phyloP scores from a whole-genome alignment of 2,113 vertebrate species.

The Rynchops niger region DNA sequence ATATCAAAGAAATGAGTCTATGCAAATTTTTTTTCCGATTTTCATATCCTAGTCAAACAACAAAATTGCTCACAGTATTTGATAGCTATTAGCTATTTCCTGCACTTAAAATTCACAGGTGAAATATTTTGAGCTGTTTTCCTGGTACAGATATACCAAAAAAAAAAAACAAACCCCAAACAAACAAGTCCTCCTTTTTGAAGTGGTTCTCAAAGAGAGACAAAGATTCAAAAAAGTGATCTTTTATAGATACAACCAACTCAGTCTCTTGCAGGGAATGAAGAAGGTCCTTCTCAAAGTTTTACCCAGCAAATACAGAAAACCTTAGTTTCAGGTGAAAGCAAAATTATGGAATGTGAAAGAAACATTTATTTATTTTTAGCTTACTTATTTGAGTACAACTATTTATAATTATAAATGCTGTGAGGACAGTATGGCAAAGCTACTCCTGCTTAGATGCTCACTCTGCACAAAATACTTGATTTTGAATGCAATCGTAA shows the following conservation, averaged over 20 bases:
- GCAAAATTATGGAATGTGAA: background rate
- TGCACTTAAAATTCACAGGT: constrained; percentile 15
- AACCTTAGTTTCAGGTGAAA: background rate
- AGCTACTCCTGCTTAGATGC: background rate
- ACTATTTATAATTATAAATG: background rate
- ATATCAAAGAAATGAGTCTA: background rate
- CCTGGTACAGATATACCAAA: background rate
- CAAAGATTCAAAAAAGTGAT: background rate
- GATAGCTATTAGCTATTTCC: background rate
- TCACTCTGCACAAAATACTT: background rate
- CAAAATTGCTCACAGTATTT: background rate
- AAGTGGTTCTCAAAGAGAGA: background rate
- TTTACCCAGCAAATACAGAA: background rate
- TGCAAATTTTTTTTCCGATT: background rate
- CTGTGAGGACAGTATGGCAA: background rate
- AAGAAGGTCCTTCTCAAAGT: background rate
- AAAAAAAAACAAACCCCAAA: background rate
- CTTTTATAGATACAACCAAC: background rate
- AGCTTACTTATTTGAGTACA: background rate
- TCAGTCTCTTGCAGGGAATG: background rate
- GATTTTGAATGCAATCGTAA: background rate
- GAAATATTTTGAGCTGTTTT: background rate
- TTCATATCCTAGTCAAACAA: background rate
- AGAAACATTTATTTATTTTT: background rate
- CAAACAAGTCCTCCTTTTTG: background rate